phyloP scores from a whole-genome alignment of 2,888 invertebrate genomes.

The Drosophila melanosoma region DNA sequence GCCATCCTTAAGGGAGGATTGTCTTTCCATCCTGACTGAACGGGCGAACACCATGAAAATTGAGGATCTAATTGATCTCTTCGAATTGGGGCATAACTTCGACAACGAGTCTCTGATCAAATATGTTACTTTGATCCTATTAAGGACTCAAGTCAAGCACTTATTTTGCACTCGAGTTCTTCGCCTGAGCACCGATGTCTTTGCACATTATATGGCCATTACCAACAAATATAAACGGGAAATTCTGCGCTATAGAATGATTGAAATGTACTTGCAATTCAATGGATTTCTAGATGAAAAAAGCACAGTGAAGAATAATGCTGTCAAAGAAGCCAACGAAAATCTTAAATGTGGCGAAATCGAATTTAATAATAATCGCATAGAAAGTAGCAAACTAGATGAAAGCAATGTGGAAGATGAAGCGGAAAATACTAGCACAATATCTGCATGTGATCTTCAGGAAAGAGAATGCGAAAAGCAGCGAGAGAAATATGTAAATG shows the following conservation, averaged over 20 bases:
- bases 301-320: no score
- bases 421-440: background rate
- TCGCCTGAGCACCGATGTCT: background rate
- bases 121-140: background rate
- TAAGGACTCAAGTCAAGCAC: background rate
- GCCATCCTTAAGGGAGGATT: constrained; percentile 4
- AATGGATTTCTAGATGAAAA: constrained; percentile 3
- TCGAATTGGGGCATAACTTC: constrained; percentile 15
- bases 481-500: background rate
- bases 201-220: constrained; percentile 12
- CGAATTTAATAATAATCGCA: background rate
- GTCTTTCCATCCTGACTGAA: background rate
- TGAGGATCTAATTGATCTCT: constrained; percentile 5
- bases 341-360: background rate
- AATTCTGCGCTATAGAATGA: constrained; percentile 6
- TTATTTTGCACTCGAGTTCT: constrained; percentile 10
- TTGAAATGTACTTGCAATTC: constrained; percentile 4
- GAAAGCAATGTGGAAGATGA: background rate
- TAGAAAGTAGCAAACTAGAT: background rate
- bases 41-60: background rate
- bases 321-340: background rate
- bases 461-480: background rate
- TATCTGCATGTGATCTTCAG: background rate
- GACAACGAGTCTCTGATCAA: background rate
- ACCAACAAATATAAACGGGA: background rate